Percentiles rank a stretch among this genome's conserved stretches.
Evolutionary conservation across 2,888 invertebrate species (phyloP).

Genomic region (Heliconius sara): DNA sequence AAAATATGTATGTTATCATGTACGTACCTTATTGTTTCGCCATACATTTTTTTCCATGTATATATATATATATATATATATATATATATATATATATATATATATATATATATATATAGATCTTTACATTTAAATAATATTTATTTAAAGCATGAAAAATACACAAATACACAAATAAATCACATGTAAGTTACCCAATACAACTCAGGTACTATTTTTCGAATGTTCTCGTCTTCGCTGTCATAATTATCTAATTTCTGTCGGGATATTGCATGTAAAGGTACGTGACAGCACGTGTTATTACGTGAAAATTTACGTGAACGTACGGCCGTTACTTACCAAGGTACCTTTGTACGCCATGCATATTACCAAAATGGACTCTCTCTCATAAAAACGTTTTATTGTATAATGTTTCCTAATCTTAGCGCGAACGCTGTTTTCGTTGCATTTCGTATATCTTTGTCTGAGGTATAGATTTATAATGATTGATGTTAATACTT

Average conservation of each 20-base stretch:
- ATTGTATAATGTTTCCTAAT: slow-evolving; percentile 10
- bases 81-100: too few relatives aligned
- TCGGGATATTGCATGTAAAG: slow-evolving; percentile 39
- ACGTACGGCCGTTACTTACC: not conserved
- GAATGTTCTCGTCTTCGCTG: slow-evolving; percentile 41
- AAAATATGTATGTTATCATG: not conserved
- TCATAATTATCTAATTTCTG: slow-evolving; percentile 44
- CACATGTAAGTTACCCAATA: not conserved
- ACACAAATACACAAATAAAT: too few relatives aligned
- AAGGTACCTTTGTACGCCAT: not conserved
- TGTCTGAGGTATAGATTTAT: not conserved
- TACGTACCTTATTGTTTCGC: not conserved
- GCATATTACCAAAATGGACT: slow-evolving; percentile 21
- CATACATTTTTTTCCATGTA: too few relatives aligned
- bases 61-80: too few relatives aligned
- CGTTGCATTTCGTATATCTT: slow-evolving; percentile 9
- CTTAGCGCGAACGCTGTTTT: not conserved
- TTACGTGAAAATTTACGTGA: slow-evolving; percentile 8
- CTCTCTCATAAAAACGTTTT: not conserved
- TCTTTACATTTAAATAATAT: not conserved
- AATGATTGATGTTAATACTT: slow-evolving; percentile 11
- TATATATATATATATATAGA: not conserved
- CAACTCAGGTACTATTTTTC: not conserved
- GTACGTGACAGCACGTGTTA: slow-evolving; percentile 27
- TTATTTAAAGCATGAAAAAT: not conserved